Base-by-base conservation (phyloP, 2,888 invertebrate genomes). In the Embidobia sp. region DNA sequence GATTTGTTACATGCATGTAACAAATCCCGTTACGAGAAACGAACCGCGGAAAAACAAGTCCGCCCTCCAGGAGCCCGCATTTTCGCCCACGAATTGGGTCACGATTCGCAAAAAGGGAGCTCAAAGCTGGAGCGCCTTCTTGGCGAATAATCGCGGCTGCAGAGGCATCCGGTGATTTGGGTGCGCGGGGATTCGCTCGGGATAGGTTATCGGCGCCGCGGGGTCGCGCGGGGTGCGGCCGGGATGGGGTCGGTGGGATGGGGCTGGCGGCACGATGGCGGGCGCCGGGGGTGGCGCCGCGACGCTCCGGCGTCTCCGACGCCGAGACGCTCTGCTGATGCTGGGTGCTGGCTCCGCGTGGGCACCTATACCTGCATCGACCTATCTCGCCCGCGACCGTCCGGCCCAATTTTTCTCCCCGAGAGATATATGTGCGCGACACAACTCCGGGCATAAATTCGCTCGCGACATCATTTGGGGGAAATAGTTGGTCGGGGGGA, bases 211-310 rank as follows among this genome's bases (percentile, higher is more conserved):
- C 59, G 73, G 46, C 35, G 72, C 27, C 16, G 61, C 51, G 66
- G 57, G 44, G 55, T 29, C 33, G 53, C 48, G 44, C 49, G 69
- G 74, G 42, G 69, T 61, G 33, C 70, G 70, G 61, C 35, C 35
- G 64, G 55, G 22, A 22, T 31, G 18, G 18, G 63, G n/a, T n/a
- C 33, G 59, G 53, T 51, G 77, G 76, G 83, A 75, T 85, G 87
- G 82, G 84, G 81, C 82, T 85, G 88, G 88, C 88, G 88, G 84
- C 87, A 81, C 83, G 83, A 84, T 85, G 88, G 80, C 88, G 87
- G 88, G 87, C 88, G 88, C 87, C 88, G 84, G 83, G 87, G 85
- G 85, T 86, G 87, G 87, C 87, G 88, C 86, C 88, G 87, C 88
- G 88, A 88, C 88, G 87, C 87, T 88, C 85, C 85, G 88, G 88